These are phyloP conservation scores for Drosophila rhopaloa DNA, from an alignment of 1,140 invertebrate species.

Conservation along the genomic window DNA sequence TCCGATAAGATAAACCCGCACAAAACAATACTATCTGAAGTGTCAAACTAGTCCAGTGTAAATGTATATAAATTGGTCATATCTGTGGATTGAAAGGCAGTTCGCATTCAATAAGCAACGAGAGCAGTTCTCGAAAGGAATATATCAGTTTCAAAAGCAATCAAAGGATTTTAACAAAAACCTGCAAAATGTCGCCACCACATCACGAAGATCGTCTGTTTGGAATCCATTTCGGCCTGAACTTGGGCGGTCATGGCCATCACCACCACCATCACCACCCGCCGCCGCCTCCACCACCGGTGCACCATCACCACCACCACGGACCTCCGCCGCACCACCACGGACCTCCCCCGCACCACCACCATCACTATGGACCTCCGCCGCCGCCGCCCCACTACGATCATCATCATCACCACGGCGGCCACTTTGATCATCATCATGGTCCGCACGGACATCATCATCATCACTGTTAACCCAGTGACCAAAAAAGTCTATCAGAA, in stretches of 20 bases:
- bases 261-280: conserved; percentile 53
- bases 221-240: conserved; percentile 61
- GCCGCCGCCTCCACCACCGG: conserved; percentile 33
- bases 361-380: conserved; percentile 53
- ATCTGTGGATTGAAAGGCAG: conserved; percentile 29
- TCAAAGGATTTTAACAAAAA: conserved; percentile 6
- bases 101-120: conserved; percentile 26
- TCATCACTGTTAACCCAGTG: conserved; percentile 45
- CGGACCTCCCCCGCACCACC: conserved; percentile 27
- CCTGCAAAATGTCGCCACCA: conserved; percentile 59
- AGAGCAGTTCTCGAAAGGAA: conserved; percentile 39
- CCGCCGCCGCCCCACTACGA: conserved; percentile 28
- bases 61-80: conserved; percentile 55
- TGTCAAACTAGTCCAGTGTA: background rate
- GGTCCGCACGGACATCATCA: conserved; percentile 38
- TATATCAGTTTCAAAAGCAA: conserved; percentile 7
- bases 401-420: conserved; percentile 36
- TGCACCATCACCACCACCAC: conserved; percentile 57
- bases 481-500: background rate
- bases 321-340: conserved; percentile 33
- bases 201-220: conserved; percentile 60
- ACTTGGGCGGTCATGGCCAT: conserved; percentile 45
- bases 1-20: conserved; percentile 52
- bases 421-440: conserved; percentile 46
- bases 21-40: conserved; percentile 44